Conservation (phyloP, 92 coral and sea anemone species). For the Pocillopora grandis region DNA sequence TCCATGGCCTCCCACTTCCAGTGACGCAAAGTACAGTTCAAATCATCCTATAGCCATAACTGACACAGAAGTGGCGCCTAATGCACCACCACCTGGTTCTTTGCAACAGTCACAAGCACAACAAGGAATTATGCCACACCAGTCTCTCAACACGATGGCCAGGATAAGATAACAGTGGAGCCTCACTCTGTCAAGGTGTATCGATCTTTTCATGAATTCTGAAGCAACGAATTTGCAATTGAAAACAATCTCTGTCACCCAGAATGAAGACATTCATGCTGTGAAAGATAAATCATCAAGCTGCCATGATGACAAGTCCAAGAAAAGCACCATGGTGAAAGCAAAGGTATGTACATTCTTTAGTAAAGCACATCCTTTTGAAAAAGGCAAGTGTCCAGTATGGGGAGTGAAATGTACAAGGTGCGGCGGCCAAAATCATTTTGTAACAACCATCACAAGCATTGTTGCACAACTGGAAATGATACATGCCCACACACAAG, state of each 20-base stretch:
- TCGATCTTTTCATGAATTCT: no score
- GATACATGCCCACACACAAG: conserved; percentile 9
- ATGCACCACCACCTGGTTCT: no score
- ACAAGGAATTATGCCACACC: no score
- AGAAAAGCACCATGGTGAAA: conserved; percentile 1
- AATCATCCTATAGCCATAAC: no score
- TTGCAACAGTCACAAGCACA: no score
- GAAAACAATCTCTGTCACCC: neutral
- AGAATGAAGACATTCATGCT: neutral
- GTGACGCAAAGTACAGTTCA: no score
- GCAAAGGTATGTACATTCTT: conserved; percentile 9
- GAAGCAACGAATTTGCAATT: no score
- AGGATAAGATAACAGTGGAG: no score
- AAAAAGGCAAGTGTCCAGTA: neutral
- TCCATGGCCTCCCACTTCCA: no score
- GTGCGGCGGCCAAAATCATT: neutral
- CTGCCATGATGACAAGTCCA: neutral
- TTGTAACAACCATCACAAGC: neutral
- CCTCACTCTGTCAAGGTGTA: no score
- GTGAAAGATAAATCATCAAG: neutral
- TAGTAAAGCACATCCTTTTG: conserved; percentile 17
- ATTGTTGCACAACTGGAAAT: conserved; percentile 24
- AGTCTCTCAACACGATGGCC: no score
- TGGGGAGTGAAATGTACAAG: conserved; percentile 16
- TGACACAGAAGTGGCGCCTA: no score